Evolutionary conservation across 2,113 vertebrate genomes (phyloP).

Genomic region (Craseonycteris thonglongyai): DNA sequence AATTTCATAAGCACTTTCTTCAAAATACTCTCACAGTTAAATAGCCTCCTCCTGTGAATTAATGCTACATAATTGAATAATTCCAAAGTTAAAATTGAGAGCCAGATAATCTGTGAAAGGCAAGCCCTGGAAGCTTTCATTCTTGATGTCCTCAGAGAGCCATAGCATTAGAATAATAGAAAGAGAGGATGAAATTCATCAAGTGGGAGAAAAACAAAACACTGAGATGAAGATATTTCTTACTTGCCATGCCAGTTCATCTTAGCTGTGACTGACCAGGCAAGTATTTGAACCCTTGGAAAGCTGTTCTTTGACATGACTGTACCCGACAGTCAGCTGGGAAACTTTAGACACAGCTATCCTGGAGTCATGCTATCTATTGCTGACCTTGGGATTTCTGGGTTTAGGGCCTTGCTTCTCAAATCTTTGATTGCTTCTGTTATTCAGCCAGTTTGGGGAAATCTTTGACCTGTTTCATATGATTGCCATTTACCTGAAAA

Average conservation of each 20-base stretch:
- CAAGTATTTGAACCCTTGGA: background rate
- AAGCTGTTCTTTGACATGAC: background rate
- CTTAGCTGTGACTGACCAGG: background rate
- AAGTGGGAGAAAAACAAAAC: background rate
- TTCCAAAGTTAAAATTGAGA: background rate
- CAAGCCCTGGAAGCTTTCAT: background rate
- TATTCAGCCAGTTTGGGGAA: background rate
- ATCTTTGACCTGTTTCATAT: rapidly evolving
- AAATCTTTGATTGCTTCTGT: background rate
- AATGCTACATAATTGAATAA: background rate
- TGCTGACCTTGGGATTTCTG: background rate
- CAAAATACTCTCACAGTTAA: background rate
- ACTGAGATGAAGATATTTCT: background rate
- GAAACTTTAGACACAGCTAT: background rate
- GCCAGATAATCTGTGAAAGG: background rate
- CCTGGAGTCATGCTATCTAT: background rate
- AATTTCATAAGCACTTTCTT: background rate
- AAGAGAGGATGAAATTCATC: background rate
- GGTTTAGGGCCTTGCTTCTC: background rate
- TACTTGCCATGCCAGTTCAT: background rate
- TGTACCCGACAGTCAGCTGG: background rate
- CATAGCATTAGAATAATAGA: background rate
- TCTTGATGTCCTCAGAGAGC: background rate
- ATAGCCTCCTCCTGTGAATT: background rate
- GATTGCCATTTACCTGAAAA: background rate